Evolutionary conservation across 1,140 invertebrate genomes (phyloP), one percentile per base, ranked within the genome.

Genomic region (Trialeurodes vaporariorum): DNA sequence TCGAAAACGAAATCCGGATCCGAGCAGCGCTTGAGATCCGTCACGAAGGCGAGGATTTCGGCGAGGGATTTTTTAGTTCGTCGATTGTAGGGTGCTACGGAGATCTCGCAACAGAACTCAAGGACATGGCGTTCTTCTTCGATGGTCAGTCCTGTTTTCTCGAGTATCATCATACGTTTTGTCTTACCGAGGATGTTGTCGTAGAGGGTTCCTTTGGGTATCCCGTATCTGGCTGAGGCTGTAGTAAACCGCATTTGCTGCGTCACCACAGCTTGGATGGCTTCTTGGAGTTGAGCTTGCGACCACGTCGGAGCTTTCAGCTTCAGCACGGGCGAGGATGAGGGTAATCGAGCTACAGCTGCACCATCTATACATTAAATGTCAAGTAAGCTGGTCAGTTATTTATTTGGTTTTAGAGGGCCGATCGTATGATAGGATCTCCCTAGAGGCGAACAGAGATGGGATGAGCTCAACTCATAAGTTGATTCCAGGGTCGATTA

Each of bases 101-200:
- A 86, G 24, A 87, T 86, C 75, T 88, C 85, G 76, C 87, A 90
- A 75, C 87, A 89, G 72, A 85, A 89, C 70, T 89, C 86, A 73
- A 90, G 77, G 2, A 89, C 83, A 0, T 84, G 81, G 25, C 79
- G 79, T 73, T 90, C 87, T 74, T 90, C 87, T 69, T 73, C 75
- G 17, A 78, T 58, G n/a, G 81, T 79, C 23, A 90, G 75, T 2
- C 81, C 85, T 0, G 85, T 84, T 71, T 89, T 86, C 71, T 88
- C 87, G 66, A 89, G 77, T 0, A 89, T 85, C 70, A 86, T 83
- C 87, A 89, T 89, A 59, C 88, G 78, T 78, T 87, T 88, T 12
- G 86, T 86, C 78, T 90, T 90, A 17, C 88, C 88, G 64, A 90
- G 78, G 73, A 90, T 89, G 76, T 89, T 90, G 79, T 89, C 87